These are phyloP conservation scores for Tuta absoluta DNA, from an alignment of 2,888 invertebrate genomes.

Conservation along the genomic window DNA sequence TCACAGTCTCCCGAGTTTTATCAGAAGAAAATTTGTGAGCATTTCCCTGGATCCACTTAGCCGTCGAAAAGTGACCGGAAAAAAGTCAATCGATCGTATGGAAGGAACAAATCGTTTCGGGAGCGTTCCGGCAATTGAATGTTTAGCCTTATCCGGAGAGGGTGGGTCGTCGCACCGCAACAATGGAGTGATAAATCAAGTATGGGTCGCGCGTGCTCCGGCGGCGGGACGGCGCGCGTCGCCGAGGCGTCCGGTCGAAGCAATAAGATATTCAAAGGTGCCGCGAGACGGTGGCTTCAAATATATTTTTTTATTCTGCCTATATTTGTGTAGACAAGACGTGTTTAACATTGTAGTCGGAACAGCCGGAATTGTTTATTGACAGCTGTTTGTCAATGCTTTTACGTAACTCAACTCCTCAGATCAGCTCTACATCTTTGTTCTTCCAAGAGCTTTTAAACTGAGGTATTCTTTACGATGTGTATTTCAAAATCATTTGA, in stretches of 20 bases:
- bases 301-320: slow-evolving; percentile 4
- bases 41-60: slow-evolving; percentile 6
- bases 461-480: neutral
- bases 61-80: slow-evolving; percentile 22
- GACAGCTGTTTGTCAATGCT: slow-evolving; percentile 12
- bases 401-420: neutral
- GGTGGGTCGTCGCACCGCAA: slow-evolving; percentile 72
- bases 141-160: slow-evolving; percentile 77
- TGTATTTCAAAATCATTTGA: neutral
- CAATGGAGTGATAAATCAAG: slow-evolving; percentile 81
- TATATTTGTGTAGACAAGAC: slow-evolving; percentile 21
- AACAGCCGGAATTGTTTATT: neutral
- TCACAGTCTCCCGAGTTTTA: slow-evolving; percentile 7
- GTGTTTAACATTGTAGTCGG: slow-evolving; percentile 20
- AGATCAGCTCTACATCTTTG: neutral
- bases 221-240: slow-evolving; percentile 45
- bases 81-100: slow-evolving; percentile 65
- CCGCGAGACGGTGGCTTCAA: slow-evolving; percentile 43
- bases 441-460: neutral
- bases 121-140: slow-evolving; percentile 77
- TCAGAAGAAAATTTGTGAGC: slow-evolving; percentile 10
- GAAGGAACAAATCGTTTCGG: slow-evolving; percentile 74
- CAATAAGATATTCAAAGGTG: slow-evolving; percentile 65
- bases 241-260: slow-evolving; percentile 54
- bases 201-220: slow-evolving; percentile 75